Evolutionary conservation across 2,797 vertebrate genomes (phyloP), one percentile per base, ranked within the genome.

Genomic region (Hypotaenidia okinawae): DNA sequence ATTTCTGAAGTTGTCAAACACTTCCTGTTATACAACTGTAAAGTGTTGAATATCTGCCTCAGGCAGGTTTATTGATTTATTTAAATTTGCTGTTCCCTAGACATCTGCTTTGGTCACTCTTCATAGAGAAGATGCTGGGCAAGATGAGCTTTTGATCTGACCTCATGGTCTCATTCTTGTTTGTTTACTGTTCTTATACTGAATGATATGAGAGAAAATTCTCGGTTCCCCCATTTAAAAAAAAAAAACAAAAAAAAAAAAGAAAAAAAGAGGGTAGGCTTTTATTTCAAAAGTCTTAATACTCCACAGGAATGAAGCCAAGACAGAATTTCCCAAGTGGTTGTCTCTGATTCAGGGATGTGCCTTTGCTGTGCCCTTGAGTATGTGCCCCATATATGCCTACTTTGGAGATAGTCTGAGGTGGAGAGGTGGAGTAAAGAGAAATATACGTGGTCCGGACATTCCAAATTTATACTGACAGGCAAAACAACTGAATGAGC

Each of bases 1-100:
- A 90, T 94, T 96, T 94, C 86, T 84, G 39, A 94, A 95, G 73
- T 94, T 96, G 95, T 93, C 93, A 91, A 89, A 92, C 59, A 57
- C 89, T 94, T 95, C 73, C 57, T 89, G 59, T 74, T 94, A 12
- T 88, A 94, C 90, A 47, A 76, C 62, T 94, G 92, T 93, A 76
- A 95, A 95, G 90, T 94, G 92, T 90, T 79, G 94, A 79, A 59
- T 92, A 89, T 90, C 80, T 84, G 92, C 93, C 94, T 93, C 74
- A 63, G 95, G 96, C 63, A 69, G 77, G 90, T 93, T 73, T 93
- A 93, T 94, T 91, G 92, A 82, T 95, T 93, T 95, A 87, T 94
- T 95, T 93, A 87, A 95, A 93, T 83, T 91, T 61, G 52, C 63
- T 76, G 11, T 89, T 96, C 77, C 61, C 35, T 81, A 90, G 88